phyloP scores from a whole-genome alignment of 2,888 invertebrate species.

The Nomada ruficornis region DNA sequence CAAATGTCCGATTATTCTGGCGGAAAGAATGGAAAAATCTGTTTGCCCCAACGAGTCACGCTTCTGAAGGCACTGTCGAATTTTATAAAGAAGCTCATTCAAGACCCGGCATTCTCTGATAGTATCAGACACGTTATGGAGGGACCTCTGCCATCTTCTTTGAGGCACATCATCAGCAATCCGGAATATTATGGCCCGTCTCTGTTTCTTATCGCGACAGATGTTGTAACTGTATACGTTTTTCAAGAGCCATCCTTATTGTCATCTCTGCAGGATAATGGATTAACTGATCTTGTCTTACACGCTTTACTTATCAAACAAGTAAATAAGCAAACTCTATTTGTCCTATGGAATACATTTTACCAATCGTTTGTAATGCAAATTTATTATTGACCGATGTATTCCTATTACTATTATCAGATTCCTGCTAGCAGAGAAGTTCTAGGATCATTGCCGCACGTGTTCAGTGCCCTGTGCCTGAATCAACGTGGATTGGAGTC shows the following conservation, averaged over 20 bases:
- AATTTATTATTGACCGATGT: neutral
- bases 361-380: neutral
- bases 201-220: constrained; percentile 92
- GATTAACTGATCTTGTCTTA: constrained; percentile 93
- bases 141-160: constrained; percentile 90
- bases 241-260: constrained; percentile 93
- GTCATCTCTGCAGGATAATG: constrained; percentile 93
- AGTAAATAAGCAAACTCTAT: constrained; percentile 84
- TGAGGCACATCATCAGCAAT: constrained; percentile 94
- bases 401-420: constrained; percentile 67
- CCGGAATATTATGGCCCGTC: constrained; percentile 96
- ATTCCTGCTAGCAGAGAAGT: constrained; percentile 90
- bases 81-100: constrained; percentile 94
- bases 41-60: constrained; percentile 93
- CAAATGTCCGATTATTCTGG: constrained; percentile 80
- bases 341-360: neutral
- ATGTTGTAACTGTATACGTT: constrained; percentile 94
- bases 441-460: constrained; percentile 93
- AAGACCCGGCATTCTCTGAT: constrained; percentile 91
- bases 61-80: constrained; percentile 95
- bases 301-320: constrained; percentile 93
- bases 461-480: constrained; percentile 94
- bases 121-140: constrained; percentile 95
- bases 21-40: constrained; percentile 86
- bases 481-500: constrained; percentile 92